Evolutionary conservation across 2,888 invertebrate species (phyloP).

Genomic region (Acholoe squamosa): DNA sequence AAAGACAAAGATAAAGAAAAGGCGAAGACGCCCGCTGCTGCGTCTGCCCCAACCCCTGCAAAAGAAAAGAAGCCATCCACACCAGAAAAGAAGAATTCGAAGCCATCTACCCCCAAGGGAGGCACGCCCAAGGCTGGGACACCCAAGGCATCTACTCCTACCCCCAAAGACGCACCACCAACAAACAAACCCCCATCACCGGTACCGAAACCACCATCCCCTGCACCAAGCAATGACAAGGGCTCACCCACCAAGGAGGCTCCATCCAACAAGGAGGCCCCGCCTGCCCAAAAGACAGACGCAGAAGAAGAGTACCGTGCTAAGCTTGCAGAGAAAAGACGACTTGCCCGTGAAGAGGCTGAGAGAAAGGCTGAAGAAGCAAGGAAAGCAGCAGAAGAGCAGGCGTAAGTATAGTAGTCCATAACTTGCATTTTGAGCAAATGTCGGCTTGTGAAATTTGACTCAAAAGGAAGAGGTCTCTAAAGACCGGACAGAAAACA

Average conservation of each 20-base stretch:
- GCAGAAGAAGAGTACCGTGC: conserved; percentile 86
- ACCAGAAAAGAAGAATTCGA: conserved; percentile 42
- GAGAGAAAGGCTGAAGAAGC: conserved; percentile 95
- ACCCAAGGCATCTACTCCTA: conserved; percentile 60
- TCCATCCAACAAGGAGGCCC: conserved; percentile 45
- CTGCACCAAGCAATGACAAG: conserved; percentile 33
- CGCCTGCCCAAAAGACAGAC: conserved; percentile 36
- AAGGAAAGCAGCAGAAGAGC: conserved; percentile 85
- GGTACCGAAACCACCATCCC: conserved; percentile 32
- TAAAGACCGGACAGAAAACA: too few relatives aligned
- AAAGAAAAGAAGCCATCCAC: conserved; percentile 52
- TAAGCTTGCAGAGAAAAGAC: conserved; percentile 93
- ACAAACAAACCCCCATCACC: conserved; percentile 49
- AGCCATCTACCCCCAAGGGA: conserved; percentile 33
- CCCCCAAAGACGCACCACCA: conserved; percentile 55
- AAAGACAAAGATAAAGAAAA: conserved; percentile 41
- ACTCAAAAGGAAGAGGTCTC: too few relatives aligned
- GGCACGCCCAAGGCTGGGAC: conserved; percentile 53
- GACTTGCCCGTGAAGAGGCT: conserved; percentile 94
- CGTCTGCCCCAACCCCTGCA: conserved; percentile 5
- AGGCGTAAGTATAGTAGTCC: neutral
- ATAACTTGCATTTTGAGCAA: too few relatives aligned
- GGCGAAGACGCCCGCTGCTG: neutral
- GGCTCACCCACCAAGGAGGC: conserved; percentile 65
- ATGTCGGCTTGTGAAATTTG: too few relatives aligned